Percentiles rank a stretch among this genome's conserved stretches.
phyloP scores from a whole-genome alignment of 2,797 vertebrate species.

The Ispidina lecontei region DNA sequence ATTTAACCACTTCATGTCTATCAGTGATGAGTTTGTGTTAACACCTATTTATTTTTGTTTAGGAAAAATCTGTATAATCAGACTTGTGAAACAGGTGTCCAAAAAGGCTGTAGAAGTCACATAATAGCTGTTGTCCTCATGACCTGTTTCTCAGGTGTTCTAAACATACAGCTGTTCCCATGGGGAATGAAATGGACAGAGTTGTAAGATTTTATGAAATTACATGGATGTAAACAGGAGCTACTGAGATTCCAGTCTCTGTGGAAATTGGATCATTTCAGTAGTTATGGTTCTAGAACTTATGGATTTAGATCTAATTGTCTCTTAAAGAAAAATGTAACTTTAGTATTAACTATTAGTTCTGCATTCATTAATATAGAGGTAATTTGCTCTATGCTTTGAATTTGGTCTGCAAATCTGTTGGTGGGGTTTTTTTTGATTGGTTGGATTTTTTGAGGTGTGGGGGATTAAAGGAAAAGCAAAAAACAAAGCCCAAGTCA shows the following conservation, averaged over 20 bases:
- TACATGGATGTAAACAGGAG: background rate
- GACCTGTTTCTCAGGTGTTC: background rate
- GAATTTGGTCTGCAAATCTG: background rate
- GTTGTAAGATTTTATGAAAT: background rate
- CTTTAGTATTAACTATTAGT: background rate
- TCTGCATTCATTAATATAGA: background rate
- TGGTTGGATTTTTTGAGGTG: no score
- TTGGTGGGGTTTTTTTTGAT: background rate
- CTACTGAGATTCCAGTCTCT: background rate
- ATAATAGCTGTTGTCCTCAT: background rate
- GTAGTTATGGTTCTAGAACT: background rate
- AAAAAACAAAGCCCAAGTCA: background rate
- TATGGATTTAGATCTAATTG: background rate
- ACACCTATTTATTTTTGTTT: background rate
- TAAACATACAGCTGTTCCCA: background rate
- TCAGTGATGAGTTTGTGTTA: background rate
- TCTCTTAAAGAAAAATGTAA: background rate
- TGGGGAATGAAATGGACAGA: background rate
- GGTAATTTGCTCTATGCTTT: background rate
- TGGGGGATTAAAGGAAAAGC: background rate
- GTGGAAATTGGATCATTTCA: background rate
- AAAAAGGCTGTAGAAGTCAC: background rate
- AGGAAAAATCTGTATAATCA: background rate
- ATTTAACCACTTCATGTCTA: background rate
- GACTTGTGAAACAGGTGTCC: background rate